These are phyloP conservation scores for Nannoperca obscura DNA, from an alignment of 2,797 vertebrate species.

Conservation along the genomic window DNA sequence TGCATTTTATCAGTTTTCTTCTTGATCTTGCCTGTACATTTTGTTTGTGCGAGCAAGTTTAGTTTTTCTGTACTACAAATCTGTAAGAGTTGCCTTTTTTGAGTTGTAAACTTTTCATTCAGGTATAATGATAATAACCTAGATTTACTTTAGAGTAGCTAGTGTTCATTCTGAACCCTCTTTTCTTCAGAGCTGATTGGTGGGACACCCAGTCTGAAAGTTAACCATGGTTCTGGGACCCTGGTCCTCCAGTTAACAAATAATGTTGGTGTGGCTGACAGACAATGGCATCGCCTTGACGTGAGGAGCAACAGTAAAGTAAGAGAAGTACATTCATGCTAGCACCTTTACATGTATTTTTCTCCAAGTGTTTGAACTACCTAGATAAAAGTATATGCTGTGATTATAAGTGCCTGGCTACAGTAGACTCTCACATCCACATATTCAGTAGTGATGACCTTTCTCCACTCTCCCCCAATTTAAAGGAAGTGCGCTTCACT, in stretches of 20 bases:
- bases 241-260: conserved; percentile 85
- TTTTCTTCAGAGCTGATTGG: conserved; percentile 81
- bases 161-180: conserved; percentile 4
- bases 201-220: conserved; percentile 86
- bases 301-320: conserved; percentile 88
- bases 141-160: neutral
- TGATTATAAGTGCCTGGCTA: neutral
- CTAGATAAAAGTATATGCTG: conserved; percentile 7
- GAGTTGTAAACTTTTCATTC: neutral
- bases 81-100: neutral
- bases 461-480: conserved; percentile 52
- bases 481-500: conserved; percentile 86
- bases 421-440: conserved; percentile 3
- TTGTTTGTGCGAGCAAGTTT: conserved; percentile 20
- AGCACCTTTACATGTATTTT: neutral
- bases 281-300: conserved; percentile 89
- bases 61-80: conserved; percentile 1
- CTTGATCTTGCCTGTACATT: conserved; percentile 28
- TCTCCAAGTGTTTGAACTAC: neutral
- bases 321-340: conserved; percentile 32
- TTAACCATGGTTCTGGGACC: conserved; percentile 87
- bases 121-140: neutral
- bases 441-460: conserved; percentile 41
- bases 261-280: conserved; percentile 84
- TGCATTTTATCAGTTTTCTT: conserved; percentile 38